phyloP scores from a whole-genome alignment of 2,888 invertebrate species.

The Phaedon cochleariae region DNA sequence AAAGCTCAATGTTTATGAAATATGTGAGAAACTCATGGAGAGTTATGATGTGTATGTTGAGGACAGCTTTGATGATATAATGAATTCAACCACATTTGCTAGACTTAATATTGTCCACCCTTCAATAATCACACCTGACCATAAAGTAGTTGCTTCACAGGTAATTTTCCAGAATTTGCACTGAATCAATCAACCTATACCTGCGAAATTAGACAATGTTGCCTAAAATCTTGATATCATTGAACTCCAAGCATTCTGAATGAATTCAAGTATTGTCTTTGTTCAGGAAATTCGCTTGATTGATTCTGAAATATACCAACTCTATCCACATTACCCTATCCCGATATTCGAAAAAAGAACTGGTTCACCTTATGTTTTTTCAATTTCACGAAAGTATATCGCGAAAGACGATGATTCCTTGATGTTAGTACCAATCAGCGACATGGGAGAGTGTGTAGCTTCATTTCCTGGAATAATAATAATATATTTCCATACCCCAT shows the following conservation, averaged over 20 bases:
- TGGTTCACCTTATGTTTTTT: conserved; percentile 5
- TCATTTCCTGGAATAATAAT: too few relatives aligned
- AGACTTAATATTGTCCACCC: not conserved
- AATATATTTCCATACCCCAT: too few relatives aligned
- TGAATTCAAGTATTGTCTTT: not conserved
- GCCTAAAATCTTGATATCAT: conserved; percentile 6
- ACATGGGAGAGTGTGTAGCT: too few relatives aligned
- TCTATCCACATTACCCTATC: not conserved
- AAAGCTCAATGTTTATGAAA: not conserved
- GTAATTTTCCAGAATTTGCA: conserved; percentile 10
- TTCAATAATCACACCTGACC: not conserved
- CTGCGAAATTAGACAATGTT: not conserved
- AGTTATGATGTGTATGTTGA: conserved; percentile 5
- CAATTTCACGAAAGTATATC: not conserved
- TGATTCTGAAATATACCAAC: not conserved
- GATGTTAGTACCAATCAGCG: too few relatives aligned
- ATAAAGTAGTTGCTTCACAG: not conserved
- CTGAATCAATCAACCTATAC: conserved; percentile 1
- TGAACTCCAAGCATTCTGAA: conserved; percentile 6
- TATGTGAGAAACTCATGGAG: conserved; percentile 11
- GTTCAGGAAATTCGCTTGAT: not conserved
- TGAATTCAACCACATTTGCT: conserved; percentile 12
- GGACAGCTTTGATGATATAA: not conserved
- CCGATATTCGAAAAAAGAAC: conserved; percentile 8
- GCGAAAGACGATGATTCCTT: not conserved